Percentiles rank a stretch among this genome's conserved stretches.
These are phyloP conservation scores for Serinus canaria DNA, from an alignment of 2,113 vertebrate species.

Conservation along the genomic window DNA sequence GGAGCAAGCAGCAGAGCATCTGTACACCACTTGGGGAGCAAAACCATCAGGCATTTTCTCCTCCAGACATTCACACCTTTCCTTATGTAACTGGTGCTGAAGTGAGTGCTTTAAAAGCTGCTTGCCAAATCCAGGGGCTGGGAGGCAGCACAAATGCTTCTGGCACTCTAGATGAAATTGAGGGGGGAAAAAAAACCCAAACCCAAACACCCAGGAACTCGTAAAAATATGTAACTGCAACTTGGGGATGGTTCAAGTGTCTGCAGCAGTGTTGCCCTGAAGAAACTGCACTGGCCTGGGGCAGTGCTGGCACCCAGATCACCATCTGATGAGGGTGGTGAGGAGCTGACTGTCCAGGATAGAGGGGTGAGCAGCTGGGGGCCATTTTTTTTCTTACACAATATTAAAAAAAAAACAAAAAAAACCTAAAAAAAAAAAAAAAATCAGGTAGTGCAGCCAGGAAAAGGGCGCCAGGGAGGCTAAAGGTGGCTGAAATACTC, in stretches of 20 bases:
- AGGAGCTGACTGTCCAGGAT: background rate
- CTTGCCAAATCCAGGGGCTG: background rate
- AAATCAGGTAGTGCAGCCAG: background rate
- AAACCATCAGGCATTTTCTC: background rate
- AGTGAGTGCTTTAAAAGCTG: background rate
- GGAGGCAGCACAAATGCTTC: background rate
- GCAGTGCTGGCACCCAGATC: background rate
- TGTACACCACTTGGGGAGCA: background rate
- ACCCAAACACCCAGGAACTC: background rate
- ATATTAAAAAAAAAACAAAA: background rate
- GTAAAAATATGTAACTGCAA: fast-evolving
- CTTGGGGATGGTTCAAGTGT: background rate
- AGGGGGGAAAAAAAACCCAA: background rate
- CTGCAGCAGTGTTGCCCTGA: background rate
- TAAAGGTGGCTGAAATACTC: background rate
- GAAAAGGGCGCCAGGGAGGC: background rate
- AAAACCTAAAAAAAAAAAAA: background rate
- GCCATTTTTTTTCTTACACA: background rate
- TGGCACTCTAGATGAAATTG: background rate
- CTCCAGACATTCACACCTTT: slow-evolving; percentile 38
- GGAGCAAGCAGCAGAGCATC: background rate
- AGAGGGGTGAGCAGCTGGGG: background rate
- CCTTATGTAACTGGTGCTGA: background rate
- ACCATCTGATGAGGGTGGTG: background rate
- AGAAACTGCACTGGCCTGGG: background rate